Conservation (phyloP, 2,113 vertebrate genomes). For the Cathartes aura region DNA sequence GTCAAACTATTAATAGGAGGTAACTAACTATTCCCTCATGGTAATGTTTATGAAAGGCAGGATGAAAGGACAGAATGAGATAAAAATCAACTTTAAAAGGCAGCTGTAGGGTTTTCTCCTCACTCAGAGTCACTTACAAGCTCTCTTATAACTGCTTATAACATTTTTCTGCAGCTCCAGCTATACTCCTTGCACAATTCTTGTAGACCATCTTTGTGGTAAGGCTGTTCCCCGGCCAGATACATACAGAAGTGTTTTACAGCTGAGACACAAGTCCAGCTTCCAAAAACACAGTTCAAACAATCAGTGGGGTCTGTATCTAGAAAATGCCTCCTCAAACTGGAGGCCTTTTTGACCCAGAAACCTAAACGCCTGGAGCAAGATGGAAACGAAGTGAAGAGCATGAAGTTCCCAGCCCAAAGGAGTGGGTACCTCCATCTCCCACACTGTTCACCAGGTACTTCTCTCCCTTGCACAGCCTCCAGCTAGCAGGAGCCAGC, state of each 20-base stretch:
- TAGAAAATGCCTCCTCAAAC: background rate
- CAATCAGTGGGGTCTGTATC: background rate
- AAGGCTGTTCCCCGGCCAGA: background rate
- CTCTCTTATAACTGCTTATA: background rate
- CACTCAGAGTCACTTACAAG: background rate
- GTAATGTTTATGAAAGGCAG: background rate
- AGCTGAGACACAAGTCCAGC: rapidly evolving
- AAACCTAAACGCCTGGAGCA: background rate
- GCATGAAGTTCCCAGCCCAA: rapidly evolving
- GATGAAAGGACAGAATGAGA: background rate
- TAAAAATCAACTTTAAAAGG: background rate
- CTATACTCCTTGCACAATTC: background rate
- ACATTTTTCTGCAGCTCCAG: background rate
- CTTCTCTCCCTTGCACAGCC: background rate
- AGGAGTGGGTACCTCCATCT: background rate
- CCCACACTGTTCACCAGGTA: rapidly evolving
- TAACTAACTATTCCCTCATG: background rate
- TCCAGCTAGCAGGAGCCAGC: background rate
- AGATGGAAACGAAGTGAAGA: background rate
- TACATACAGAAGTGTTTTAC: background rate
- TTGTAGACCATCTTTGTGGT: background rate
- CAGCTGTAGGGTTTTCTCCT: background rate
- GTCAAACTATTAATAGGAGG: background rate
- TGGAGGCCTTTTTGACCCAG: background rate
- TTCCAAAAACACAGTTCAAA: background rate